Base-by-base conservation (phyloP, 2,113 vertebrate genomes). In the Petrocephalus microphthalmus region DNA sequence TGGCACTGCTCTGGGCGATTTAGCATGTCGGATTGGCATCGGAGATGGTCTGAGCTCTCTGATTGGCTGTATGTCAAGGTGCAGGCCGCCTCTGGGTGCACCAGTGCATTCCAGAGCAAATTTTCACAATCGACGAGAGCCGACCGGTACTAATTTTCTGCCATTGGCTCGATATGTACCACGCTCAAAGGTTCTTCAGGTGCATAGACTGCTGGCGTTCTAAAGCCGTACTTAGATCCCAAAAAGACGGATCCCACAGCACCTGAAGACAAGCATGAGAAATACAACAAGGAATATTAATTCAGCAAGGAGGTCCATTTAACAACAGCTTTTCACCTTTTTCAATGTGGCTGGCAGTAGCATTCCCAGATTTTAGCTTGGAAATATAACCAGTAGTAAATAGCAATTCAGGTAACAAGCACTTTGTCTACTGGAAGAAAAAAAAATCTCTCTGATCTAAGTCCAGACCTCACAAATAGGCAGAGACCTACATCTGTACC, bases 371-470 rank as follows among this genome's bases (percentile, higher is more conserved):
- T 83, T 83, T 22, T 49, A 83, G 42, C 4, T 20, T 83, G 42
- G 2, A 49, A 83, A 49, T 49, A 47, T 83, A 83, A n/a, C 37
- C 37, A 22, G 7, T 49, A 47, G 19, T 83, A 22, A 49, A 67
- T n/a, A 25, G 57, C n/a, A 29, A 29, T 67, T 67, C 37, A 22
- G 20, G 47, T 49, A 45, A 47, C 7, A 83, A 20, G 5, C 22
- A 49, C 45, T 67, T 67, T n/a, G 19, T 83, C 81, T 83, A 83
- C 81, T n/a, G 20, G 47, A 42, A 91, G 89, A 90, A 93, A 82
- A 89, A 29, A 52, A 15, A 88, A 87, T 81, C 89, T 89, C 17
- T 0, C 56, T 45, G 42, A 81, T 81, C 33, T 5, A 37, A 37
- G 29, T 22, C 42, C 74, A 81, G 29, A 81, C 74, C 29, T 37